Conservation (phyloP, 2,113 vertebrate genomes). For the Sakesphorus luctuosus region DNA sequence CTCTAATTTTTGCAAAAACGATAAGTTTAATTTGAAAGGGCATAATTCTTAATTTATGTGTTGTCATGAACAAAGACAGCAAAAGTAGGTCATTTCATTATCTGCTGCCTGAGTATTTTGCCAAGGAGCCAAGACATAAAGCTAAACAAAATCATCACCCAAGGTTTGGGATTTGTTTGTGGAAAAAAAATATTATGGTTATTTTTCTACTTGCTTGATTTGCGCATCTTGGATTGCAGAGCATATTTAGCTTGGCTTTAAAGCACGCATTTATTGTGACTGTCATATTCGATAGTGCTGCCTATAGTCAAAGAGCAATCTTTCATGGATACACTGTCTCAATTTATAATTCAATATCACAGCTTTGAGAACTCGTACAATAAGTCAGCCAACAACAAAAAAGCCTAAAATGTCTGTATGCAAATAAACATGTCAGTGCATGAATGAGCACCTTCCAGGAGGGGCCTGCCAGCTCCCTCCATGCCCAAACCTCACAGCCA, state of each 20-base stretch:
- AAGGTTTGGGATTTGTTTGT: constrained; percentile 38
- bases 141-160: constrained; percentile 66
- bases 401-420: constrained; percentile 23
- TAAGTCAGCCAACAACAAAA: constrained; percentile 65
- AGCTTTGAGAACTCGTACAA: constrained; percentile 50
- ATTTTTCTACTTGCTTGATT: constrained; percentile 66
- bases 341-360: constrained; percentile 71
- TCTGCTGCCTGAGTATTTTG: constrained; percentile 42
- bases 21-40: constrained; percentile 54
- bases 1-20: background rate
- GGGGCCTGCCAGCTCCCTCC: background rate
- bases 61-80: constrained; percentile 55
- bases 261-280: constrained; percentile 65
- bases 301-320: constrained; percentile 62
- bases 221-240: constrained; percentile 64
- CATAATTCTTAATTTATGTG: constrained; percentile 68
- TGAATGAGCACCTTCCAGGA: constrained; percentile 21
- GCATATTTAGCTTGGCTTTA: constrained; percentile 68
- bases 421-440: constrained; percentile 44
- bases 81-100: constrained; percentile 66
- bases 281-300: constrained; percentile 63
- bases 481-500: background rate
- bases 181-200: constrained; percentile 29
- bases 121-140: constrained; percentile 54
- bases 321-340: constrained; percentile 60